Base-by-base conservation (phyloP, 2,888 invertebrate species). In the Emmelina monodactyla region DNA sequence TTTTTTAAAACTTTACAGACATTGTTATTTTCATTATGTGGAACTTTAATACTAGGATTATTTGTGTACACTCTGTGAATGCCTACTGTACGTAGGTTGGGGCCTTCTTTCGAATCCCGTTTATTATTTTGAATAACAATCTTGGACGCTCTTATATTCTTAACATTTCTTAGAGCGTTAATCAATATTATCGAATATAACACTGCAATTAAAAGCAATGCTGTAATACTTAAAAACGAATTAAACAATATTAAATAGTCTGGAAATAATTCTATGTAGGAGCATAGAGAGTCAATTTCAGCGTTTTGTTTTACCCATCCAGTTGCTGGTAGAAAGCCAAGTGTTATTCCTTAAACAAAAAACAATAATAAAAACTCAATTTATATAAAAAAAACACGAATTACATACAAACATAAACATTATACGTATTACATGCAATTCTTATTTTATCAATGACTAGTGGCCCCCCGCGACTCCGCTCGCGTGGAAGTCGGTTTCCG, bases 111-210 rank as follows among this genome's bases (percentile, higher is more conserved):
- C 14, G 25, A 25, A 11, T 11, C 13, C 14, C 7, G 3, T 13
- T 14, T 39, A 46, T 44, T 53, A 38, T 33, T 37, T 35, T 42
- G 62, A 2, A 47, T 44, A 31, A 50, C 53, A 58, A 62, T 69
- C 12, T 58, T 50, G 2, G 60, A 51, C 25, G 49, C 57, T 41
- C 58, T 63, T 3, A 69, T 56, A 34, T 56, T 57, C 31, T 54
- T 61, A 1, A 67, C 62, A 31, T 76, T 85, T 46, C 66, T 75
- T 31, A 86, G 51, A 2, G 86, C 86, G 45, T 73, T 68, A 34
- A 82, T 66, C 42, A 86, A 59, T 39, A 87, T 86, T 3, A 83
- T 82, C 1, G 78, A 69, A 45, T 87, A 86, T 7, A 87, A 59
- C 1, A 83, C 60, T 2, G 55, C 57, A n/a, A 75, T 72, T 3